These are phyloP conservation scores for Cyclura pinguis DNA, from an alignment of 2,797 vertebrate genomes.

Conservation along the genomic window DNA sequence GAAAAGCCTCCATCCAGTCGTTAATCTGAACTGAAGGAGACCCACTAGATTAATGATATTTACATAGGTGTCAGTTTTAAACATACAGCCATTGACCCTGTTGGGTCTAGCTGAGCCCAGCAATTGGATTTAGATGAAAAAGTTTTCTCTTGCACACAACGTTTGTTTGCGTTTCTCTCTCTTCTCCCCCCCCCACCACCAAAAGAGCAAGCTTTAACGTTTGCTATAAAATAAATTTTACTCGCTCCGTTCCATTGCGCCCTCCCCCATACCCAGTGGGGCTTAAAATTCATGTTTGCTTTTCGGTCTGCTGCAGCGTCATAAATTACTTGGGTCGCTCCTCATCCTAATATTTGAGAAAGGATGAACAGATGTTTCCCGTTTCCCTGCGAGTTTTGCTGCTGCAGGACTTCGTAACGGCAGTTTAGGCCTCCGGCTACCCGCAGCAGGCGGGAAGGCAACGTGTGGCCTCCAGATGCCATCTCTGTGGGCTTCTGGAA, in stretches of 20 bases:
- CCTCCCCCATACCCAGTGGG: too few relatives aligned
- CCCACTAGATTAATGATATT: too few relatives aligned
- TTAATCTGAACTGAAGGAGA: too few relatives aligned
- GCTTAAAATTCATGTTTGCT: not conserved
- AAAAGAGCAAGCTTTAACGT: not conserved
- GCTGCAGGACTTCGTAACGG: rapidly evolving
- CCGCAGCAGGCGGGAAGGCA: too few relatives aligned
- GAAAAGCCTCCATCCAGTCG: too few relatives aligned
- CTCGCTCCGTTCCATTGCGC: too few relatives aligned
- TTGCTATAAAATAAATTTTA: not conserved
- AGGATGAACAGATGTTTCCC: not conserved
- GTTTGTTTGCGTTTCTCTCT: not conserved
- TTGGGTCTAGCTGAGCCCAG: too few relatives aligned
- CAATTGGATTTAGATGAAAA: not conserved
- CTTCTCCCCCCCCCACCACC: too few relatives aligned
- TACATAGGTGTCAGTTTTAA: too few relatives aligned
- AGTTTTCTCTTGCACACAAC: not conserved
- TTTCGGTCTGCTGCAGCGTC: not conserved
- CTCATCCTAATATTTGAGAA: not conserved
- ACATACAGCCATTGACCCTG: too few relatives aligned
- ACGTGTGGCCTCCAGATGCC: too few relatives aligned
- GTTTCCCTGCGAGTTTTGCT: not conserved
- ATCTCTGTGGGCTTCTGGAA: not conserved
- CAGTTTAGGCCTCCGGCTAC: not conserved
- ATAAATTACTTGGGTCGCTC: not conserved